Evolutionary conservation across 2,113 vertebrate genomes (phyloP).

Genomic region (Otis tarda): DNA sequence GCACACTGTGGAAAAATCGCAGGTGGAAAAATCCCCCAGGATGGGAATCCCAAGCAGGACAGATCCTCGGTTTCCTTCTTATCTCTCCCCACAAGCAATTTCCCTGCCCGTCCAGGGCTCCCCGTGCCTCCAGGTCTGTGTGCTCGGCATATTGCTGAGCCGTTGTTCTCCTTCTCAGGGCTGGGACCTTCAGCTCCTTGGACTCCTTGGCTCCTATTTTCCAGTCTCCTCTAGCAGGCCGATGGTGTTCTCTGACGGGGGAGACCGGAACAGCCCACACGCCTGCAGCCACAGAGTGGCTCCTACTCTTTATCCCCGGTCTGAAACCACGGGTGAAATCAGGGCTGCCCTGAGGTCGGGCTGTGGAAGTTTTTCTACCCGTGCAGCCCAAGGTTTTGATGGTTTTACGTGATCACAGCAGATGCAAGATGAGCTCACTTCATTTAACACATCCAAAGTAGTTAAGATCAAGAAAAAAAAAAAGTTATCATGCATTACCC

Average conservation of each 20-base stretch:
- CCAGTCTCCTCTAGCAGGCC: neutral
- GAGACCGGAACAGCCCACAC: neutral
- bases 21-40: neutral
- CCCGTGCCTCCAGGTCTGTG: neutral
- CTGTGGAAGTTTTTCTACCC: neutral
- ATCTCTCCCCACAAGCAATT: neutral
- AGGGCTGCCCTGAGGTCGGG: neutral
- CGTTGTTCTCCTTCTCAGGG: neutral
- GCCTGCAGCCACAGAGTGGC: neutral
- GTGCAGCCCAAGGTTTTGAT: neutral
- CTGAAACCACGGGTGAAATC: neutral
- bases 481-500: neutral
- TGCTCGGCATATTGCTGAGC: rapidly evolving
- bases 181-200: neutral
- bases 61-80: neutral
- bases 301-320: neutral
- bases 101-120: neutral
- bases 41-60: neutral
- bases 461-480: neutral
- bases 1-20: too few relatives aligned
- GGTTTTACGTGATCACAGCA: neutral
- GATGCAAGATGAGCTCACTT: neutral
- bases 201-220: neutral
- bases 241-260: neutral
- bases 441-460: conserved; percentile 36